A percentile compares a stretch with the other conserved stretches of the same genome.
phyloP scores from a whole-genome alignment of 2,113 vertebrate genomes.

The Hypomesus transpacificus region DNA sequence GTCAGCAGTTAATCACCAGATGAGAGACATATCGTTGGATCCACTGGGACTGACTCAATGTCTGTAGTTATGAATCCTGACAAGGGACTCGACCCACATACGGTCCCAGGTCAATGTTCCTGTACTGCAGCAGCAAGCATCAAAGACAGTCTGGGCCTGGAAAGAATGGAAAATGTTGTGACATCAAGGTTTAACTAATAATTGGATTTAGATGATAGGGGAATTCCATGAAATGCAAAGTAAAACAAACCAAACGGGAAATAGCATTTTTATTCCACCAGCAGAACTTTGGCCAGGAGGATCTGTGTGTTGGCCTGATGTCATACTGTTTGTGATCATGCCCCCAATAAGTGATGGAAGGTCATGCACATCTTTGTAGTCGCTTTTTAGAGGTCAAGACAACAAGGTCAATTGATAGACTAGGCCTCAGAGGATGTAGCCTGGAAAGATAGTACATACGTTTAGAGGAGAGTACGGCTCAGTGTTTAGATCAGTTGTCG shows the following conservation, averaged over 20 bases:
- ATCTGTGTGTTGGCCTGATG: slow-evolving; percentile 48
- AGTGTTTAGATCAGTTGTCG: neutral
- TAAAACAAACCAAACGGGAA: slow-evolving; percentile 62
- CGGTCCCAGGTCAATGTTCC: slow-evolving; percentile 32
- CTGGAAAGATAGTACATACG: neutral
- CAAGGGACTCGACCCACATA: slow-evolving; percentile 48
- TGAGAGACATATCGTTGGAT: slow-evolving; percentile 36
- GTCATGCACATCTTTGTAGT: slow-evolving; percentile 32
- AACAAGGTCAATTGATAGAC: neutral
- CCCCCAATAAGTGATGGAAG: slow-evolving; percentile 52
- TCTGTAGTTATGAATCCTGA: slow-evolving; percentile 46
- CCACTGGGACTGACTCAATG: slow-evolving; percentile 28
- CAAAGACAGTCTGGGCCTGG: slow-evolving; percentile 40
- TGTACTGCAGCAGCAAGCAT: slow-evolving; percentile 47
- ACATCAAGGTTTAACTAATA: slow-evolving; percentile 71
- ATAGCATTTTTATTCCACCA: slow-evolving; percentile 51
- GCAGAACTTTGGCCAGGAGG: slow-evolving; percentile 38
- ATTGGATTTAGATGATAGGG: slow-evolving; percentile 70
- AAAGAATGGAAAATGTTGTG: slow-evolving; percentile 41
- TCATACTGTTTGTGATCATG: slow-evolving; percentile 51
- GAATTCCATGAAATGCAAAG: slow-evolving; percentile 62
- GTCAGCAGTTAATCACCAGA: slow-evolving; percentile 43
- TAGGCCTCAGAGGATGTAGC: too few species aligned
- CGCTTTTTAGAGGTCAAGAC: neutral
- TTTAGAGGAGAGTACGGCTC: neutral